phyloP scores from a whole-genome alignment of 2,888 invertebrate genomes.

The Galeruca laticollis region DNA sequence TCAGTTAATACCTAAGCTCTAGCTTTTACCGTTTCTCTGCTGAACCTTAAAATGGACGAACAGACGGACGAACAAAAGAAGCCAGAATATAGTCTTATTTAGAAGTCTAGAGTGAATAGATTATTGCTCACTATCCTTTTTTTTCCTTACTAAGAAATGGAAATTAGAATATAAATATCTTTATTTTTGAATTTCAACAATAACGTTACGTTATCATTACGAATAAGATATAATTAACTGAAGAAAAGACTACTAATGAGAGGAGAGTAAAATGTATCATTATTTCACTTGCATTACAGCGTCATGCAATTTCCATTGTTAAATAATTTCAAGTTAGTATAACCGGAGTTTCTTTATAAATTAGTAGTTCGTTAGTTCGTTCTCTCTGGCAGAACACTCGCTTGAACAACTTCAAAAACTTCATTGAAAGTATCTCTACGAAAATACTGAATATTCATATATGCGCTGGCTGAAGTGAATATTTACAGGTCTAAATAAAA shows the following conservation, averaged over 20 bases:
- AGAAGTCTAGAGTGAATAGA: too few relatives aligned
- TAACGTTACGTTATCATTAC: too few relatives aligned
- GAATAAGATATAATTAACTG: too few relatives aligned
- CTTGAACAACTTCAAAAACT: not conserved
- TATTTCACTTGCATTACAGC: not conserved
- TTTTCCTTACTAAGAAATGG: too few relatives aligned
- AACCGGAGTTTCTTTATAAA: conserved; percentile 23
- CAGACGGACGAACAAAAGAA: too few relatives aligned
- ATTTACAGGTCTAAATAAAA: not conserved
- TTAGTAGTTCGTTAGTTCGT: conserved; percentile 19
- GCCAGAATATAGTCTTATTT: too few relatives aligned
- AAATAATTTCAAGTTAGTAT: conserved; percentile 5
- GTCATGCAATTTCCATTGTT: conserved; percentile 23
- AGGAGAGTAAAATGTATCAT: not conserved
- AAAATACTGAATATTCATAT: not conserved
- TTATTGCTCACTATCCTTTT: too few relatives aligned
- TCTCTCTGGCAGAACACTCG: not conserved
- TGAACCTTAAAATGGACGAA: too few relatives aligned
- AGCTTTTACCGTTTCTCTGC: too few relatives aligned
- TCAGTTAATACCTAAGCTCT: too few relatives aligned
- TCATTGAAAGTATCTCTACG: not conserved
- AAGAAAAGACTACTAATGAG: not conserved
- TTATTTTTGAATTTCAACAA: too few relatives aligned
- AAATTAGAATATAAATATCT: too few relatives aligned
- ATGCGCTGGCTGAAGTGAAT: not conserved